Base-by-base conservation (phyloP, 1,140 invertebrate genomes). In the Copidosoma floridanum region DNA sequence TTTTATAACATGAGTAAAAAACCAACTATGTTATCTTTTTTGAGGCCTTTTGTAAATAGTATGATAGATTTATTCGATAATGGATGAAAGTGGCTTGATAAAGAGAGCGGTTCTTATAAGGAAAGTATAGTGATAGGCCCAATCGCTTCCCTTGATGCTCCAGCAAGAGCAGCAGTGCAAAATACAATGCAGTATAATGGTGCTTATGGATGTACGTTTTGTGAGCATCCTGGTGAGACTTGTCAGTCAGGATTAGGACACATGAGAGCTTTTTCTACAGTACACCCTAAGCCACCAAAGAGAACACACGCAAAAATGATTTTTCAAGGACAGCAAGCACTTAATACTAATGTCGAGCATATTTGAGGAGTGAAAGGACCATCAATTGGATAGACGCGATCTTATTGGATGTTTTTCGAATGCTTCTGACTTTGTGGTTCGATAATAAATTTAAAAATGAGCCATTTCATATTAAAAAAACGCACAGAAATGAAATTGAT, bases 141-240 rank as follows among this genome's bases (percentile, higher is more conserved):
- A 4, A 37, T 63, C 26, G 48, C 53, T 0, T 44, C 50, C n/a
- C 26, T 52, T 10, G 65, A 64, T 51, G 54, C 50, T 21, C 58
- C 61, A 41, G 65, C 54, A 21, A 57, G 58, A 64, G 35, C 61
- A 20, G 20, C 24, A 2, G 51, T 58, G 4, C 37, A 50, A 29
- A 61, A 66, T 51, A 51, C 55, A 27, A 41, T 46, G 35, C 11
- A 63, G 14, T 60, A 40, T 38, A 63, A 63, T 46, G 57, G 65
- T 7, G n/a, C 23, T 20, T 63, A 47, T 35, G 57, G 54, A 1
- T 32, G 16, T 32, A 18, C 26, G 4, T 29, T 29, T 18, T 48
- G 26, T 18, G 46, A 48, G 14, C 26, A 48, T 16, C 27, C 26
- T 32, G 46, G 46, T 8, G 46, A 48, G 20, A 29, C 16, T n/a